Evolutionary conservation across 2,797 vertebrate species (phyloP).

Genomic region (Oreonectes daqikongensis): DNA sequence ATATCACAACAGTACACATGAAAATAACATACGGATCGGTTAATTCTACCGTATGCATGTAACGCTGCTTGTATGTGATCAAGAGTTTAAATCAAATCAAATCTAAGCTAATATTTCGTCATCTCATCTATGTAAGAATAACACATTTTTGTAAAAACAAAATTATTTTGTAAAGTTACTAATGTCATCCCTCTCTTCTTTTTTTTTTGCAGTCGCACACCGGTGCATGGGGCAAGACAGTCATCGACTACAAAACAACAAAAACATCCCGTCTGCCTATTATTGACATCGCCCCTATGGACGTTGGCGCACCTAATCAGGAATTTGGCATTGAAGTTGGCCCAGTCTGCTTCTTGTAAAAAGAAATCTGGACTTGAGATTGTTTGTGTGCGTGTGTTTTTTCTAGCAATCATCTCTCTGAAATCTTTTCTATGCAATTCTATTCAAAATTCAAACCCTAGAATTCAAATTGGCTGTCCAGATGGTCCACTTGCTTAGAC

Average conservation of each 20-base stretch:
- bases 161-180: neutral
- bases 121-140: too few relatives aligned
- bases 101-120: too few relatives aligned
- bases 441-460: slow-evolving; percentile 78
- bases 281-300: slow-evolving; percentile 99
- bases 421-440: slow-evolving; percentile 91
- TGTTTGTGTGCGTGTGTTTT: slow-evolving; percentile 79
- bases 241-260: slow-evolving; percentile 96
- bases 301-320: slow-evolving; percentile 96
- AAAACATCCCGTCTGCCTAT: slow-evolving; percentile 98
- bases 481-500: slow-evolving; percentile 91
- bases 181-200: slow-evolving; percentile 33
- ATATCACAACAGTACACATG: too few relatives aligned
- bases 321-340: slow-evolving; percentile 95
- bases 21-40: neutral
- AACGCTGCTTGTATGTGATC: neutral
- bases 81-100: neutral
- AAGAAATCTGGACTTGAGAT: slow-evolving; percentile 94
- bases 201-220: slow-evolving; percentile 88
- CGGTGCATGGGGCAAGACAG: slow-evolving; percentile 95
- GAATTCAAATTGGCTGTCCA: slow-evolving; percentile 76
- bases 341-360: slow-evolving; percentile 99
- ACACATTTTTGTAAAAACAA: neutral
- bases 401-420: slow-evolving; percentile 92
- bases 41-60: neutral